Evolutionary conservation across 1,140 invertebrate genomes (phyloP).

Genomic region (Drosophila guanche): DNA sequence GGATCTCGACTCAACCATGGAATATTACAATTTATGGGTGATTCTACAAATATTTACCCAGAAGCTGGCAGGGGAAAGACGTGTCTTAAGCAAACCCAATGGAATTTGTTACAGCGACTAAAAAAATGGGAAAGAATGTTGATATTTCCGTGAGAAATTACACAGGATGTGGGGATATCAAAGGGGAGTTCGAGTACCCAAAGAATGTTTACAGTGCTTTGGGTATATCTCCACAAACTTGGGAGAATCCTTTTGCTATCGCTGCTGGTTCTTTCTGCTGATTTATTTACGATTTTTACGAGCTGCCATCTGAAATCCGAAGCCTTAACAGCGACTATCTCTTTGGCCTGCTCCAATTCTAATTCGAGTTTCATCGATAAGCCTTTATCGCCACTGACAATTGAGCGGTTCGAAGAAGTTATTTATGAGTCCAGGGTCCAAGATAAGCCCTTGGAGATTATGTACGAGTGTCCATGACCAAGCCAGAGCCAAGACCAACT

Average conservation of each 20-base stretch:
- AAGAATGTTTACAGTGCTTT: conserved; percentile 30
- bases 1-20: conserved; percentile 61
- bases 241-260: conserved; percentile 43
- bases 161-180: conserved; percentile 48
- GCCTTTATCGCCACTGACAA: conserved; percentile 31
- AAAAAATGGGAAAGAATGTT: conserved; percentile 17
- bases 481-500: conserved; percentile 8
- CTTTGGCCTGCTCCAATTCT: conserved; percentile 23
- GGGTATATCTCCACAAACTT: conserved; percentile 10
- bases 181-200: neutral
- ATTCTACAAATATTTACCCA: conserved; percentile 55
- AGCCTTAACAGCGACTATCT: conserved; percentile 41
- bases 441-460: conserved; percentile 47
- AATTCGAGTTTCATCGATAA: conserved; percentile 39
- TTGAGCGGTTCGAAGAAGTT: conserved; percentile 42
- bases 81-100: conserved; percentile 47
- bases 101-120: conserved; percentile 68
- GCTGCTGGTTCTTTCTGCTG: conserved; percentile 8
- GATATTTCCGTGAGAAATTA: conserved; percentile 67
- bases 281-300: conserved; percentile 63
- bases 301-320: conserved; percentile 50
- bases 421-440: conserved; percentile 41
- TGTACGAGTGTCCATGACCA: conserved; percentile 19
- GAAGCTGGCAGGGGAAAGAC: conserved; percentile 53
- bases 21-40: conserved; percentile 69